Evolutionary conservation across 2,888 invertebrate genomes (phyloP).

Genomic region (Leptinotarsa juncta): DNA sequence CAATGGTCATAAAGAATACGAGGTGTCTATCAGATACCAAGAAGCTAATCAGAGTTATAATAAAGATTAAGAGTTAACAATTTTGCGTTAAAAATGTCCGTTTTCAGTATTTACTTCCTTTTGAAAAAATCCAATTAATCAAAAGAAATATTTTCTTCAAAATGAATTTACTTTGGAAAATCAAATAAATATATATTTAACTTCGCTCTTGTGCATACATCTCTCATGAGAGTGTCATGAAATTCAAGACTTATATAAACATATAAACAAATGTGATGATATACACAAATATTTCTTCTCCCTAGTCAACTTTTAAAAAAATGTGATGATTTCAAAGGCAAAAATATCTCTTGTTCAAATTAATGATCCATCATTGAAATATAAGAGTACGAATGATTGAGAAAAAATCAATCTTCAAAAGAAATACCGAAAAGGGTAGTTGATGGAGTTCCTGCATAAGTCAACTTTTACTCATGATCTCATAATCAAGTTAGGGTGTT

Average conservation of each 20-base stretch:
- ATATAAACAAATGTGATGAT: no score
- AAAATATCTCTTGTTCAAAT: no score
- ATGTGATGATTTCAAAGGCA: no score
- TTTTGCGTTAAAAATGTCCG: neutral
- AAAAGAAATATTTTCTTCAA: no score
- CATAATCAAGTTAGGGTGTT: neutral
- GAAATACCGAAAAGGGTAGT: constrained; percentile 4
- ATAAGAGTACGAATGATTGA: neutral
- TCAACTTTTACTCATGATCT: neutral
- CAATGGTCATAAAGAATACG: neutral
- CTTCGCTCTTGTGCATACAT: no score
- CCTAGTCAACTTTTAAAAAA: no score
- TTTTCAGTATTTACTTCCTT: constrained; percentile 3
- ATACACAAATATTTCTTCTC: no score
- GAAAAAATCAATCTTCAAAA: neutral
- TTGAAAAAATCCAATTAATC: neutral
- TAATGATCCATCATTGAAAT: no score
- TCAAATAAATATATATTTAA: no score
- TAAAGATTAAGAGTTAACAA: constrained; percentile 11
- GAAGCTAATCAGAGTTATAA: neutral
- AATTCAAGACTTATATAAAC: no score
- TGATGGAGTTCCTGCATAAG: neutral
- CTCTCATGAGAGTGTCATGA: no score
- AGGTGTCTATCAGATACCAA: neutral
- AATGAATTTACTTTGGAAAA: no score